phyloP scores from a whole-genome alignment of 2,888 invertebrate genomes.

The Slavum lentiscoides region DNA sequence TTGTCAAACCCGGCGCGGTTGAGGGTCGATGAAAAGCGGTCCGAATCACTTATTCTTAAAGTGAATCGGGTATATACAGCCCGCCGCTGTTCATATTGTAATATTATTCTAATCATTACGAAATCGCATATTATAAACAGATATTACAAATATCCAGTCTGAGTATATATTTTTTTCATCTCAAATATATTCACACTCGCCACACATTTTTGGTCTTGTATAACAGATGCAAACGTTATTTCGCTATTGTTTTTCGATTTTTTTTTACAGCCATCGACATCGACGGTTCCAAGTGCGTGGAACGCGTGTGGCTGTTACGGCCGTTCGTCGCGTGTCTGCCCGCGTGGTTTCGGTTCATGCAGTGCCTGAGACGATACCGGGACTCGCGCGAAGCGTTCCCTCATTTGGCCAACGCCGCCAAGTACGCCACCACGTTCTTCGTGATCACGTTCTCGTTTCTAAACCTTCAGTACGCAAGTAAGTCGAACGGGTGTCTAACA shows the following conservation, averaged over 20 bases:
- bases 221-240: too few species aligned
- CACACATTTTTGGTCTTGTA: too few species aligned
- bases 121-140: too few species aligned
- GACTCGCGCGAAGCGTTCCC: slow-evolving; percentile 93
- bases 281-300: slow-evolving; percentile 55
- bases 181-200: too few species aligned
- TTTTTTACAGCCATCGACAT: slow-evolving; percentile 31
- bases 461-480: slow-evolving; percentile 66
- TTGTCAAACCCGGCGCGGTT: too few species aligned
- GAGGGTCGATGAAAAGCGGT: too few species aligned
- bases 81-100: too few species aligned
- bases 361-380: slow-evolving; percentile 91
- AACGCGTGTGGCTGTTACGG: slow-evolving; percentile 65
- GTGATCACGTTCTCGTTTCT: slow-evolving; percentile 81
- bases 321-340: slow-evolving; percentile 89
- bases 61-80: too few species aligned
- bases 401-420: slow-evolving; percentile 96
- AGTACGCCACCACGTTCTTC: slow-evolving; percentile 96
- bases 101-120: too few species aligned
- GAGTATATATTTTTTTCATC: too few species aligned
- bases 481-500: slow-evolving; percentile 57
- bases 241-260: neutral
- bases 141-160: too few species aligned
- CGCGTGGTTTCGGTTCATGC: slow-evolving; percentile 97
- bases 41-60: too few species aligned